phyloP scores from a whole-genome alignment of 2,888 invertebrate species.

The Diarsia rubi region DNA sequence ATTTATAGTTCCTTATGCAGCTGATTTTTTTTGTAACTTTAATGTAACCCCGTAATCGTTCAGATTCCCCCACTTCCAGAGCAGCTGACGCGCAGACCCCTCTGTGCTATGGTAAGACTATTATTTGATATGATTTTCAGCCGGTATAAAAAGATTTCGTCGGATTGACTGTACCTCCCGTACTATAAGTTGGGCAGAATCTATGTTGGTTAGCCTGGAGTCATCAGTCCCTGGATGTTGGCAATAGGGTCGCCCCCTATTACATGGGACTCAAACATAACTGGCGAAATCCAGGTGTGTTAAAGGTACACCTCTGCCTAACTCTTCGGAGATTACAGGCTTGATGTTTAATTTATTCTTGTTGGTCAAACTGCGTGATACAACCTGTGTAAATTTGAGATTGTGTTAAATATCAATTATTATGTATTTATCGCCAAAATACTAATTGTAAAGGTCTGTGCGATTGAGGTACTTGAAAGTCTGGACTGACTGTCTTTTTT shows the following conservation, averaged over 20 bases:
- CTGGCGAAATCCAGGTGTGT: neutral
- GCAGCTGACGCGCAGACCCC: neutral
- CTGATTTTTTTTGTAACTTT: neutral
- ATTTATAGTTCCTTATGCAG: neutral
- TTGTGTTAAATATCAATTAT: constrained; percentile 52
- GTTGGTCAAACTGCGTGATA: constrained; percentile 42
- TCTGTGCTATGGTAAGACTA: neutral
- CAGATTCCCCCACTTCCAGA: neutral
- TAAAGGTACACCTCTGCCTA: neutral
- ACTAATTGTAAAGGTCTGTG: constrained; percentile 51
- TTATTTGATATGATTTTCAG: neutral
- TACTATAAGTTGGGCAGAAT: constrained; percentile 7
- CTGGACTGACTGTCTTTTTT: constrained; percentile 67
- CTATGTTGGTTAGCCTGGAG: neutral
- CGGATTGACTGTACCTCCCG: neutral
- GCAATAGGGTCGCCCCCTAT: neutral
- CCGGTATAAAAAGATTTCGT: neutral
- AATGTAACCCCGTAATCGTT: neutral
- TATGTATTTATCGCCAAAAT: constrained; percentile 61
- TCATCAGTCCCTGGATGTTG: neutral
- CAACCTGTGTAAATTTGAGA: constrained; percentile 49
- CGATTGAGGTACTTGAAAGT: constrained; percentile 43
- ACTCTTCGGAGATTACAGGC: neutral
- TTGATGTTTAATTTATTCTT: neutral
- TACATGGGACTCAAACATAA: neutral